phyloP scores from a whole-genome alignment of 2,888 invertebrate species.

The Globia sparganii region DNA sequence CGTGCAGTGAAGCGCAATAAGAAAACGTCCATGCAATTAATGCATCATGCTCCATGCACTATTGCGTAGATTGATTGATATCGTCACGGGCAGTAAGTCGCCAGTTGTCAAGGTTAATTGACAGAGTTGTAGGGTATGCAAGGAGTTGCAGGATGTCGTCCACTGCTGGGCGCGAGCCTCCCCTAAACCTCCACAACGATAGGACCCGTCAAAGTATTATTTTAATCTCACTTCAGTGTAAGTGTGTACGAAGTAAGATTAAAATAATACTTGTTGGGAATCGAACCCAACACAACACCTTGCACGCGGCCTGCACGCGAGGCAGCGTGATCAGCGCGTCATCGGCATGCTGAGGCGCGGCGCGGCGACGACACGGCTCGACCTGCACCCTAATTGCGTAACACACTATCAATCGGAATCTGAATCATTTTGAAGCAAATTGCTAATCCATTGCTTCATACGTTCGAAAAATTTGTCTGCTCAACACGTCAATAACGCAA shows the following conservation, averaged over 20 bases:
- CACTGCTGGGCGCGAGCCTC: background rate
- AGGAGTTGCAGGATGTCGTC: background rate
- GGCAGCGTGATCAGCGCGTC: too few relatives aligned
- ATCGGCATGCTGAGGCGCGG: too few relatives aligned
- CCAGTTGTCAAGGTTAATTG: background rate
- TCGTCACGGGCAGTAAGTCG: background rate
- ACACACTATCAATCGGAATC: too few relatives aligned
- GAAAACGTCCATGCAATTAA: slow-evolving; percentile 6
- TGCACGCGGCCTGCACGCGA: too few relatives aligned
- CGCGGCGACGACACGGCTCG: too few relatives aligned
- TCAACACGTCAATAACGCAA: too few relatives aligned
- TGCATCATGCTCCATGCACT: slow-evolving; percentile 16
- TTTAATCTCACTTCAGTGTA: background rate
- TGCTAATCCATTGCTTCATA: too few relatives aligned
- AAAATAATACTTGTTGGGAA: background rate
- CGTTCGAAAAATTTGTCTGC: too few relatives aligned
- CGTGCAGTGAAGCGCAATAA: slow-evolving; percentile 32
- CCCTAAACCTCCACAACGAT: too few relatives aligned
- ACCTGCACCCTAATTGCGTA: too few relatives aligned
- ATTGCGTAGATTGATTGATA: slow-evolving; percentile 8
- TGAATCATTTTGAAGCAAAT: too few relatives aligned
- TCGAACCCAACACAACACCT: too few relatives aligned
- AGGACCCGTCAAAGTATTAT: background rate
- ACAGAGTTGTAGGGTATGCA: background rate
- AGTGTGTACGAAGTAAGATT: background rate